A percentile compares a stretch with the other conserved stretches of the same genome.
Conservation (phyloP, 2,113 vertebrate species). For the Illadopsis cleaveri region DNA sequence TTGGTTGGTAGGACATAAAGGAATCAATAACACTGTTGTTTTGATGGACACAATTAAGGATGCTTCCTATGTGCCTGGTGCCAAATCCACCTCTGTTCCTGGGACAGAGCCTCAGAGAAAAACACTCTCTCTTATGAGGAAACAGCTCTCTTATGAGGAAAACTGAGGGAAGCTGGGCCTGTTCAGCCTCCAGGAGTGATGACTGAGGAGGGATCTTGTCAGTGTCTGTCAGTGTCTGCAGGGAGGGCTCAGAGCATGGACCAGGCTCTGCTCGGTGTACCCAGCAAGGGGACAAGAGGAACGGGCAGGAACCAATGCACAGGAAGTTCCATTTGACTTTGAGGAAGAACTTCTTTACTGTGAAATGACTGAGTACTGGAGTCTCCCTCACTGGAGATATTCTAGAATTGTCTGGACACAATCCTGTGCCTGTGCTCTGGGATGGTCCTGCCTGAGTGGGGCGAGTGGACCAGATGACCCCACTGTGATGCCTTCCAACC, state of each 20-base stretch:
- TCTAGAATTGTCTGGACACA: background rate
- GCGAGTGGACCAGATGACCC: background rate
- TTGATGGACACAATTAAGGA: background rate
- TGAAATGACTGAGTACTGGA: background rate
- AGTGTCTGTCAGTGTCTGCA: background rate
- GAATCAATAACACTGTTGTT: background rate
- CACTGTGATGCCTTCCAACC: background rate
- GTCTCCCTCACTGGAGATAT: background rate
- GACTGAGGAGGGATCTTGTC: background rate
- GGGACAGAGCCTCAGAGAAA: background rate
- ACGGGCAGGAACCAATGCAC: rapidly evolving
- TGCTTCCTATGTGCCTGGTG: background rate
- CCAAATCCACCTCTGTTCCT: background rate
- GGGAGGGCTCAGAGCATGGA: background rate
- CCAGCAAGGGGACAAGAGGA: background rate
- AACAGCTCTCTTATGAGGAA: background rate
- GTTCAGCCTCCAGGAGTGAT: background rate
- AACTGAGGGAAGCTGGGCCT: background rate
- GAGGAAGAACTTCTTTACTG: background rate
- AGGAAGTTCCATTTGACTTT: background rate
- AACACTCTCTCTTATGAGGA: background rate
- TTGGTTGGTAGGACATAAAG: background rate
- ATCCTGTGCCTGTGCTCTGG: background rate
- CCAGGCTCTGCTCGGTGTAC: background rate
- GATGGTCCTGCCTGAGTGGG: background rate